Percentiles rank a stretch among this genome's conserved stretches.
Conservation (phyloP, 2,113 vertebrate species). For the Origma solitaria region DNA sequence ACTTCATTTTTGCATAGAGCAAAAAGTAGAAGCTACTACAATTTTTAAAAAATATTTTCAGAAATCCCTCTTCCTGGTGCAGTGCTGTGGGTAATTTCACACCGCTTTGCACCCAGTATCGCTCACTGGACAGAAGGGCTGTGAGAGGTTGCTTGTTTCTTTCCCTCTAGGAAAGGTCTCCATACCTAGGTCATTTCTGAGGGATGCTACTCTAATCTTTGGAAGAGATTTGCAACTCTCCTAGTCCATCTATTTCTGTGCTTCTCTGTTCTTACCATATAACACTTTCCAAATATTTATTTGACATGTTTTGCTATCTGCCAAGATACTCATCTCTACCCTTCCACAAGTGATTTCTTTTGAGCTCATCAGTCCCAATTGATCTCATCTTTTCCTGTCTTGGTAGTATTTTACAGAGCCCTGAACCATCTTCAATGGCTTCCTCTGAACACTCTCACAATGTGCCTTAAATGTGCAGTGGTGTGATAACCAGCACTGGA, state of each 20-base stretch:
- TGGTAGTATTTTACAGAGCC: not conserved
- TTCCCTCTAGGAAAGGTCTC: not conserved
- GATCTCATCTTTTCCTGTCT: not conserved
- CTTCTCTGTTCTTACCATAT: not conserved
- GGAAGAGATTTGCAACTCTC: not conserved
- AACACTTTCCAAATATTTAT: not conserved
- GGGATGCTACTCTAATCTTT: not conserved
- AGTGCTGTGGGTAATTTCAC: not conserved
- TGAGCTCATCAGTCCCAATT: not conserved
- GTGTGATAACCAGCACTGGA: not conserved
- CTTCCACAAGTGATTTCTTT: not conserved
- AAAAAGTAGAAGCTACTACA: not conserved
- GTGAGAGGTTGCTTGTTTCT: not conserved
- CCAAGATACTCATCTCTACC: not conserved
- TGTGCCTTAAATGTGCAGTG: not conserved
- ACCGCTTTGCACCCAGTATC: not conserved
- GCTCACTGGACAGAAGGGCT: not conserved
- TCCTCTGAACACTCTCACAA: not conserved
- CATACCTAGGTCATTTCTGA: not conserved
- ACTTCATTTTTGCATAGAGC: conserved; percentile 16
- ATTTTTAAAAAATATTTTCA: not conserved
- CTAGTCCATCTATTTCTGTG: not conserved
- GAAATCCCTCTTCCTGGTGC: not conserved
- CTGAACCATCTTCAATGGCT: not conserved
- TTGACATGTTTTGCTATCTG: not conserved